Evolutionary conservation across 2,113 vertebrate species (phyloP).

Genomic region (Amazona guildingii): DNA sequence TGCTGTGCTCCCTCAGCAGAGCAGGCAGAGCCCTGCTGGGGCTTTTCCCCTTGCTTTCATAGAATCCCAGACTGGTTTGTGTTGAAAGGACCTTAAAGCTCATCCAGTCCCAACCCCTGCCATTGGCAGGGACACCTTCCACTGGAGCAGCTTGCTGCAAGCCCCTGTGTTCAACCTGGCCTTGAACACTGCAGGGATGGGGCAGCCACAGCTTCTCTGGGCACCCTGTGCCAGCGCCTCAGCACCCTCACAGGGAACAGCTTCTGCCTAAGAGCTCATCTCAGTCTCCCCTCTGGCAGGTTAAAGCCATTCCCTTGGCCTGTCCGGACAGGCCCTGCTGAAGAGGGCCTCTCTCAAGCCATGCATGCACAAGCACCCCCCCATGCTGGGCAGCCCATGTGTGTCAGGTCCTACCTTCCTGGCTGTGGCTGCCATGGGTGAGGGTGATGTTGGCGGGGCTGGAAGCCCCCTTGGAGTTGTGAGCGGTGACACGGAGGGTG

Average conservation of each 20-base stretch:
- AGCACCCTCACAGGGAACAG: too few relatives aligned
- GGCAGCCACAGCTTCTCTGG: too few relatives aligned
- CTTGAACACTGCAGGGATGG: too few relatives aligned
- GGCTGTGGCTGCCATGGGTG: accelerated
- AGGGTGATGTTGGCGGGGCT: conserved; percentile 10
- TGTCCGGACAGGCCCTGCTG: background rate
- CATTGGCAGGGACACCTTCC: too few relatives aligned
- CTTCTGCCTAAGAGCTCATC: background rate
- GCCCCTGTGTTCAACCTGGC: too few relatives aligned
- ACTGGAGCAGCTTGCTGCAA: too few relatives aligned
- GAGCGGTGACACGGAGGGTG: conserved; percentile 21
- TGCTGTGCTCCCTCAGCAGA: accelerated
- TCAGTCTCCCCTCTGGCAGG: background rate
- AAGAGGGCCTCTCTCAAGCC: background rate
- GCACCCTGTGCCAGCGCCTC: too few relatives aligned
- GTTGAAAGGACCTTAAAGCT: too few relatives aligned
- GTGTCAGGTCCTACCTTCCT: background rate
- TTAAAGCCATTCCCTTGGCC: background rate
- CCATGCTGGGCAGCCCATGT: accelerated
- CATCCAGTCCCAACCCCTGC: too few relatives aligned
- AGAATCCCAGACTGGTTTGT: background rate
- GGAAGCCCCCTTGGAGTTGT: conserved; percentile 61
- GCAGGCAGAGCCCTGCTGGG: accelerated
- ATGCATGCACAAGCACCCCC: accelerated
- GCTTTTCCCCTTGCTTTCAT: background rate